Base-by-base conservation (phyloP, 2,888 invertebrate genomes). In the Tetragnatha montana region DNA sequence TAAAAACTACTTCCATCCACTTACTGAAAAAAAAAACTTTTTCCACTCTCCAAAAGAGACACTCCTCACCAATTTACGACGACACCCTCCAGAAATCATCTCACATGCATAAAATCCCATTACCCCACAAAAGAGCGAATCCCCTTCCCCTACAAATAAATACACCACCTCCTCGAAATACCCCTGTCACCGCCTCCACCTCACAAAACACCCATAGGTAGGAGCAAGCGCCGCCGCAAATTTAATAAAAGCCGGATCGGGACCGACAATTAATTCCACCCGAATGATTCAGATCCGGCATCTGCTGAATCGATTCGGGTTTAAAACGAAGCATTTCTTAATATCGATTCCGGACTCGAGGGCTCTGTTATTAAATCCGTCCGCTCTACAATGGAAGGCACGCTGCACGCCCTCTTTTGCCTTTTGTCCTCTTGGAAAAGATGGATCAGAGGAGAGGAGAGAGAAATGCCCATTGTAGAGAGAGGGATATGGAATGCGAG, bases 301-400 rank as follows among this genome's bases (percentile, higher is more conserved):
- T 19, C 49, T 76, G 14, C 14, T 74, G 35, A 74, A 74, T 74
- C 35, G 74, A 74, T 74, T 74, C 74, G 21, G 50, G 19, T 73
- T 76, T 76, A 76, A 76, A 76, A 19, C 50, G 50, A 50, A 76
- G 76, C 50, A 51, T 76, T 76, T 76, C 76, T 76, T 76, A 76
- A 47, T 49, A 76, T 76, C 50, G 76, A 76, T 49, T 50, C 50
- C 76, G 19, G 35, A 35, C 49, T 12, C 74, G 74, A 8, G 74
- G n/a, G 74, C 47, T 49, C 2, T 75, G 75, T 49, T 75, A 75
- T 75, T 75, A 75, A 75, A 49, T 75, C 47, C 49, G 17, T 49
- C 35, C 17, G 47, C 47, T 47, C 14, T 7, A 14, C 75, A 75
- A 3, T 75, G 7, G 47, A 35, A 47, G 75, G n/a, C 35, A 35